phyloP scores from a whole-genome alignment of 2,797 vertebrate genomes.

The Lophotriccus pileatus region DNA sequence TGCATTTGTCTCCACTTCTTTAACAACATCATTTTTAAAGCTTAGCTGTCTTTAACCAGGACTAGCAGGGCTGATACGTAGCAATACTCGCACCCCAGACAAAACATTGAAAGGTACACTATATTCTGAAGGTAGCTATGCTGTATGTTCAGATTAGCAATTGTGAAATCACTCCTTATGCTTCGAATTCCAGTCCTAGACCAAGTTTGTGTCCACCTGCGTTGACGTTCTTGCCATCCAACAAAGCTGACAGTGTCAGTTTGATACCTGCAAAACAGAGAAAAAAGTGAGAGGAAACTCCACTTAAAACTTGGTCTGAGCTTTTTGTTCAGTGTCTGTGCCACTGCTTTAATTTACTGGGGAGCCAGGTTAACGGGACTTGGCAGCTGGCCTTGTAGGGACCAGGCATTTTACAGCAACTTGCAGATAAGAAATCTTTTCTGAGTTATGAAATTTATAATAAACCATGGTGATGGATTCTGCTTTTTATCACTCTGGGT shows the following conservation, averaged over 20 bases:
- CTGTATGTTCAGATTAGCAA: constrained; percentile 76
- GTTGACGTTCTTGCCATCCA: constrained; percentile 97
- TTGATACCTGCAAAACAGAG: constrained; percentile 83
- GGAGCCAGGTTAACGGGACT: not conserved
- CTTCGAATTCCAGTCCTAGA: constrained; percentile 95
- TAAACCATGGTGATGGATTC: not conserved
- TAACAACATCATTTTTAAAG: constrained; percentile 71
- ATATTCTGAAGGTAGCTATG: constrained; percentile 85
- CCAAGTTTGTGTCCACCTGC: constrained; percentile 96
- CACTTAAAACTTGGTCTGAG: not conserved
- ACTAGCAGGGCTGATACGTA: constrained; percentile 75
- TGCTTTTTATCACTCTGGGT: not conserved
- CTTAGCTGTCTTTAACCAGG: constrained; percentile 78
- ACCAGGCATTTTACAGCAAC: not conserved
- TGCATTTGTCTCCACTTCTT: constrained; percentile 63
- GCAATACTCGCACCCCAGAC: constrained; percentile 80
- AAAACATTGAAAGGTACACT: constrained; percentile 83
- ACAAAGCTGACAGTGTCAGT: constrained; percentile 91
- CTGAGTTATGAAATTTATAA: not conserved
- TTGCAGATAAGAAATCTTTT: not conserved
- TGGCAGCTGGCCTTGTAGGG: not conserved
- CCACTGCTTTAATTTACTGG: not conserved
- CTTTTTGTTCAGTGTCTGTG: not conserved
- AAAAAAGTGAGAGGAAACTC: not conserved
- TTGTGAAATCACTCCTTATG: constrained; percentile 75